Conservation (phyloP, 30 jellyfish, hydroid and myxozoan genomes). For the Aurelia coerulea region DNA sequence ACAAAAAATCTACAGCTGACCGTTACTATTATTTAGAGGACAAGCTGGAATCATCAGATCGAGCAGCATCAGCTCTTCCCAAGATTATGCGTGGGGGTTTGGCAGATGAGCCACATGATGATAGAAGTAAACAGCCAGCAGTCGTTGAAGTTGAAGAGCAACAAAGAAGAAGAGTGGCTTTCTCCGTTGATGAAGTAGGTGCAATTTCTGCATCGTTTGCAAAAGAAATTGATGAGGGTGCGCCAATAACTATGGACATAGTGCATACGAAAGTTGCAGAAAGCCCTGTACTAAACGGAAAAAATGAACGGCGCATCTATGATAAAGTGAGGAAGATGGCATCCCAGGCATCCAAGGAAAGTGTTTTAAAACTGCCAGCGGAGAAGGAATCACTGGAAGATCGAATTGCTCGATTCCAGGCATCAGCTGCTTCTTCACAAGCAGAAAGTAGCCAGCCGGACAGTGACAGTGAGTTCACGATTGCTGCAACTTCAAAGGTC, state of each 20-base stretch:
- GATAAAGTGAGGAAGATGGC: conserved; percentile 47
- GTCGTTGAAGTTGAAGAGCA: no score
- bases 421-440: background rate
- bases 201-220: conserved; percentile 16
- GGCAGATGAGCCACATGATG: no score
- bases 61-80: conserved; percentile 58
- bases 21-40: conserved; percentile 43
- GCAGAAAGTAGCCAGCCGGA: conserved; percentile 12
- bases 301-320: conserved; percentile 15
- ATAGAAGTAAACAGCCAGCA: background rate
- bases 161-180: conserved; percentile 2
- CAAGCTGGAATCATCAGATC: conserved; percentile 33
- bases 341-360: background rate
- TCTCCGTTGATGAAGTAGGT: conserved; percentile 12
- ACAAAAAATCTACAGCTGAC: conserved; percentile 51
- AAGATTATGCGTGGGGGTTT: conserved; percentile 6
- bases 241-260: conserved; percentile 9
- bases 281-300: background rate
- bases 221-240: conserved; percentile 11
- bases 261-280: conserved; percentile 30
- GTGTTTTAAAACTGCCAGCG: conserved; percentile 29
- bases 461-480: conserved; percentile 27
- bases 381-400: conserved; percentile 25
- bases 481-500: conserved; percentile 11
- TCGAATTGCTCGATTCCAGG: conserved; percentile 25